phyloP scores from a whole-genome alignment of 1,140 invertebrate species.

The Apis cerana region DNA sequence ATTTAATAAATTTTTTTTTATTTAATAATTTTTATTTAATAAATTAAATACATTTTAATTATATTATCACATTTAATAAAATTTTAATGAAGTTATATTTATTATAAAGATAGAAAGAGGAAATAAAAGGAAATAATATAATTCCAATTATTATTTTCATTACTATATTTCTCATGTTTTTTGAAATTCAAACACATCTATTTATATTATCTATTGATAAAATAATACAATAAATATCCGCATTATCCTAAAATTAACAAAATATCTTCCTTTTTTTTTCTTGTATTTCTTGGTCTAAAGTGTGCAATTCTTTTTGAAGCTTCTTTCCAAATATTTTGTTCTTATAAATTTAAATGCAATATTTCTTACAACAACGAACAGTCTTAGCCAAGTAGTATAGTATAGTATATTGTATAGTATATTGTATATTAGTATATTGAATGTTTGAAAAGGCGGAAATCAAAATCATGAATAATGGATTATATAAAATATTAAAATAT shows the following conservation, averaged over 20 bases:
- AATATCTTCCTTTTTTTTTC: conserved; percentile 71
- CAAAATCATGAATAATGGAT: conserved; percentile 35
- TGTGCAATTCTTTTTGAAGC: conserved; percentile 60
- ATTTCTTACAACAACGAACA: conserved; percentile 63
- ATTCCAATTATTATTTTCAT: conserved; percentile 34
- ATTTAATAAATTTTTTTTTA: too few relatives aligned
- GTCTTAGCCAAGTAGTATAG: conserved; percentile 69
- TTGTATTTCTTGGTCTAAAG: conserved; percentile 61
- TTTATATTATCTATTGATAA: conserved; percentile 71
- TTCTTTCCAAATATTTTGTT: conserved; percentile 56
- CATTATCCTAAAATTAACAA: conserved; percentile 76
- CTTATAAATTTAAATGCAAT: conserved; percentile 76
- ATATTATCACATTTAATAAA: neutral
- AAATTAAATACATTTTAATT: neutral
- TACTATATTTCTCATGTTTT: conserved; percentile 69
- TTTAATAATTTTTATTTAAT: too few relatives aligned
- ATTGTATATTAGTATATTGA: conserved; percentile 57
- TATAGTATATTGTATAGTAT: too few relatives aligned
- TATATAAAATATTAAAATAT: conserved; percentile 49
- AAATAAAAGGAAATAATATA: neutral
- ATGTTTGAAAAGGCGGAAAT: conserved; percentile 56
- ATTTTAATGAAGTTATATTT: neutral
- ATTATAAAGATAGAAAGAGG: neutral
- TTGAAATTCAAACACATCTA: conserved; percentile 77
- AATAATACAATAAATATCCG: conserved; percentile 77